Evolutionary conservation across 2,113 vertebrate genomes (phyloP), one percentile per base, ranked within the genome.

Genomic region (Setophaga coronata): DNA sequence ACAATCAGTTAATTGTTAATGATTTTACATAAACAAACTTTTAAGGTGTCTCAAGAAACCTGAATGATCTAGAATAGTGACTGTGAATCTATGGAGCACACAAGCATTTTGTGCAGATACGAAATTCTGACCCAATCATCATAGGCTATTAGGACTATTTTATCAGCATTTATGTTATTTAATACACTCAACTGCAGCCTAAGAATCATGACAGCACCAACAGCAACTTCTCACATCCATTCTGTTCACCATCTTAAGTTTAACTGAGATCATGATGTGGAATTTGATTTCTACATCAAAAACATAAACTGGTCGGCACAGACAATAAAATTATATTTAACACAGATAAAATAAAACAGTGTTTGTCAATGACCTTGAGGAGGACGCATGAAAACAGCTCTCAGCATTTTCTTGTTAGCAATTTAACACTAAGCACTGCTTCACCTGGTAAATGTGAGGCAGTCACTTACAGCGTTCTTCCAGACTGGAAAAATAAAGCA

Each of bases 291-390:
- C 19, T 12, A 26, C 13, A 60, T 29, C 16, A 61, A 87, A 38
- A 12, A 2, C 10, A 34, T 8, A 58, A 69, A 56, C 6, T 5
- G 24, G 20, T 11, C 0, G 0, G 13, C 12, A 47, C 2, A 40
- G 10, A 60, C 8, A 60, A 43, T 2, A 66, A 10, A 50, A 20
- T 3, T 3, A 9, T 16, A 81, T 6, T 7, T 28, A 31, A 83
- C 23, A 33, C 3, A 25, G 40, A 16, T 51, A 71, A 71, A 84
- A 82, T 10, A 45, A 71, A 92, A 20, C 12, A 31, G 17, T 12
- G 7, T n/a, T n/a, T 54, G 18, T 38, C 34, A 42, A 18, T 4
- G 14, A 80, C 24, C 40, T 51, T 40, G 23, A 71, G 29, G 12
- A 38, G 10, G 25, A 61, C 21, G 77, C 2, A 1, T 2, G 13